Percentiles rank a stretch among this genome's conserved stretches.
Evolutionary conservation across 1,140 invertebrate species (phyloP).

Genomic region (Carcinoscorpius rotundicauda): DNA sequence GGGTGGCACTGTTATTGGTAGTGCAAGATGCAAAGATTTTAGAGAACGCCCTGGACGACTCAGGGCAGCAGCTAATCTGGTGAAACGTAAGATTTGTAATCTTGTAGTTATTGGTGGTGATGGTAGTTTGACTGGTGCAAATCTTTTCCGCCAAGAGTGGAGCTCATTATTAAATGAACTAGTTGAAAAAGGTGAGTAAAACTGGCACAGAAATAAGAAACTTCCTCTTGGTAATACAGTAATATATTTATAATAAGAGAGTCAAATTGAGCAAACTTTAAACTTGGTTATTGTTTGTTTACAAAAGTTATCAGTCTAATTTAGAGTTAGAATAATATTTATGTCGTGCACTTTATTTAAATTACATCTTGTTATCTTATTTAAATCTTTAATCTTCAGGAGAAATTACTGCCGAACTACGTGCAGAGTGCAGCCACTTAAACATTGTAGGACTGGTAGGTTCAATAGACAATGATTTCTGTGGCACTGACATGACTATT

Average conservation of each 20-base stretch:
- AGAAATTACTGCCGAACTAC: constrained; percentile 51
- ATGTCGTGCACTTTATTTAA: no score
- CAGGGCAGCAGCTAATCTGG: constrained; percentile 83
- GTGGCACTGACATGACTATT: constrained; percentile 99
- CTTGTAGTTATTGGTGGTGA: constrained; percentile 97
- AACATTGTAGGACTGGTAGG: constrained; percentile 97
- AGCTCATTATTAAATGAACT: constrained; percentile 66
- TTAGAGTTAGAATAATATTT: no score
- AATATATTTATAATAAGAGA: no score
- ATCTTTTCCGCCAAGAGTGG: constrained; percentile 82
- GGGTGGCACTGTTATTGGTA: constrained; percentile 97
- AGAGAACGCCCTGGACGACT: constrained; percentile 66
- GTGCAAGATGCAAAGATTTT: constrained; percentile 88
- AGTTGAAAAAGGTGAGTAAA: constrained; percentile 34
- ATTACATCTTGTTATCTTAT: no score
- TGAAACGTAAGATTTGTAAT: constrained; percentile 79
- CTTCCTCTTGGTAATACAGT: no score
- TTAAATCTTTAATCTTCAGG: constrained; percentile 31
- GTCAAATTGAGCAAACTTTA: no score
- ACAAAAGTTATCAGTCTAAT: no score
- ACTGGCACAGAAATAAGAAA: no score
- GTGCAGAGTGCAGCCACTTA: constrained; percentile 56
- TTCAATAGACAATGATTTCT: constrained; percentile 99
- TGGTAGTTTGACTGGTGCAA: constrained; percentile 94
- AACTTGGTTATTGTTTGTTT: no score